These are phyloP conservation scores for Acronicta psi DNA, from an alignment of 2,888 invertebrate genomes.

Conservation along the genomic window DNA sequence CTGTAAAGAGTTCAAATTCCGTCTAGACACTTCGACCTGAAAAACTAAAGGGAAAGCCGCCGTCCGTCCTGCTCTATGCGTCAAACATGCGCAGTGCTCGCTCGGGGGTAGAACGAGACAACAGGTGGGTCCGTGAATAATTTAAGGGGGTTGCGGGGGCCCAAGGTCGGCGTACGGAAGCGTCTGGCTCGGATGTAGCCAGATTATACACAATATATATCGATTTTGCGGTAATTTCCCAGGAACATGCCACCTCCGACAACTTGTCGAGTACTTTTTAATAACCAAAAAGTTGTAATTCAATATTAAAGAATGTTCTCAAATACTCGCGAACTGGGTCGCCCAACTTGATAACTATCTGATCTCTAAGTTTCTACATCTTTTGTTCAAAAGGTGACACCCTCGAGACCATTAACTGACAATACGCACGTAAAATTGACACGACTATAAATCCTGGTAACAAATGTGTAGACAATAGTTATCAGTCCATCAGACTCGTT, in stretches of 20 bases:
- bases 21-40: constrained; percentile 88
- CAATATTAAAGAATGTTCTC: constrained; percentile 41
- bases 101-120: constrained; percentile 71
- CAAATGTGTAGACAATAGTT: constrained; percentile 12
- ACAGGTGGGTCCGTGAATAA: constrained; percentile 78
- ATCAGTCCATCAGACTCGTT: constrained; percentile 16
- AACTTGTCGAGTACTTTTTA: constrained; percentile 46
- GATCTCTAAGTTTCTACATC: constrained; percentile 13
- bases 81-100: constrained; percentile 81
- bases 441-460: not conserved
- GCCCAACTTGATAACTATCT: constrained; percentile 13
- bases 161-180: constrained; percentile 87
- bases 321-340: constrained; percentile 36
- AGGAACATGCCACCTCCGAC: constrained; percentile 53
- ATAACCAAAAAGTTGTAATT: constrained; percentile 47
- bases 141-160: constrained; percentile 66
- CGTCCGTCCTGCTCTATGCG: constrained; percentile 74
- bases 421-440: not conserved
- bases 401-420: not conserved
- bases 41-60: constrained; percentile 71
- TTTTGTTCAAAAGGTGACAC: constrained; percentile 8
- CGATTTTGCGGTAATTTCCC: constrained; percentile 75
- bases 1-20: constrained; percentile 85
- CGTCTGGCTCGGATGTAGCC: constrained; percentile 82
- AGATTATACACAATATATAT: constrained; percentile 79